phyloP scores from a whole-genome alignment of 1,140 invertebrate genomes.

The Drosophila lowei region DNA sequence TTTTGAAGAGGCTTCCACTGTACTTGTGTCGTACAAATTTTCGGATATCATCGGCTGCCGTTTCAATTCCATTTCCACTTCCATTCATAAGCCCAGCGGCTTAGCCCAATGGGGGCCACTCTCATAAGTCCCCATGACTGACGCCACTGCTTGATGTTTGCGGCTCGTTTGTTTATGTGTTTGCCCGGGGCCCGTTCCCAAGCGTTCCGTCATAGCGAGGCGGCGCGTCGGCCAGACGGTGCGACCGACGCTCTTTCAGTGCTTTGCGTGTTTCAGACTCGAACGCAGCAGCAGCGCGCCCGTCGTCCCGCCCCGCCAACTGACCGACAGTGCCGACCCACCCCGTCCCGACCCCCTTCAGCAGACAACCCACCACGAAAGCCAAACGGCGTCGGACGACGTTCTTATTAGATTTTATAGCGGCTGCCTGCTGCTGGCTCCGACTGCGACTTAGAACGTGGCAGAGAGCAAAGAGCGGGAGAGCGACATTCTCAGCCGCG shows the following conservation, averaged over 20 bases:
- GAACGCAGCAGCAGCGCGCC: constrained; percentile 50
- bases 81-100: constrained; percentile 25
- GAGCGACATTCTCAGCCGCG: constrained; percentile 43
- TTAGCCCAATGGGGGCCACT: not conserved
- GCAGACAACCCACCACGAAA: constrained; percentile 13
- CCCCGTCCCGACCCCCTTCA: constrained; percentile 38
- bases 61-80: constrained; percentile 41
- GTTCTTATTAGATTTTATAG: constrained; percentile 79
- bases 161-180: constrained; percentile 70
- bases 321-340: constrained; percentile 21
- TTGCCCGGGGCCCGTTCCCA: constrained; percentile 60
- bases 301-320: constrained; percentile 14
- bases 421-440: constrained; percentile 20
- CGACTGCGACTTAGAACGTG: constrained; percentile 54
- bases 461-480: constrained; percentile 10
- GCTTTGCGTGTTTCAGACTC: constrained; percentile 65
- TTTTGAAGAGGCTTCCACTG: constrained; percentile 2
- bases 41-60: constrained; percentile 33
- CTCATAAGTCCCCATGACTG: not conserved
- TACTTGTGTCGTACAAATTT: constrained; percentile 7
- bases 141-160: constrained; percentile 45
- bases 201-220: constrained; percentile 47
- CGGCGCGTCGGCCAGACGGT: constrained; percentile 46
- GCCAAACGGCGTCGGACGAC: constrained; percentile 27
- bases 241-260: constrained; percentile 52